Percentiles rank a stretch among this genome's conserved stretches.
These are phyloP conservation scores for Eueremaeus valkanovi DNA, from an alignment of 2,888 invertebrate genomes.

Conservation along the genomic window DNA sequence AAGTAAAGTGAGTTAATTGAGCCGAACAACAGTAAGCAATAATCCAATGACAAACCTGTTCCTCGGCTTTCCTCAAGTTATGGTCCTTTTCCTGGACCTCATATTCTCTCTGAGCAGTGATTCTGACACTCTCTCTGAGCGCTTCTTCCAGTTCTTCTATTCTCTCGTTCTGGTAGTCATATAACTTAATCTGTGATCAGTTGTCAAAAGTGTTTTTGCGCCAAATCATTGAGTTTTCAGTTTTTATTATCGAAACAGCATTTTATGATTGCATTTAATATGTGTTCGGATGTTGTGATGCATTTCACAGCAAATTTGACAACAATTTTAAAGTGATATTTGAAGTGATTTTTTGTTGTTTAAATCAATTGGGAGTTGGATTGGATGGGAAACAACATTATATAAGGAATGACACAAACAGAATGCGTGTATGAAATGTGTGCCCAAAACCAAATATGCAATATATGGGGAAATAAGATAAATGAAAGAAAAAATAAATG, in stretches of 20 bases:
- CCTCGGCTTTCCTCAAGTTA: slow-evolving; percentile 46
- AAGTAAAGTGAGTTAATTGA: background rate
- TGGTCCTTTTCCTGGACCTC: slow-evolving; percentile 55
- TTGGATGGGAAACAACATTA: background rate
- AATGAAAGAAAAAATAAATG: background rate
- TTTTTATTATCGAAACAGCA: background rate
- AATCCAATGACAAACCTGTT: slow-evolving; percentile 44
- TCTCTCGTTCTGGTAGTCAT: slow-evolving; percentile 60
- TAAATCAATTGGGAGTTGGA: background rate
- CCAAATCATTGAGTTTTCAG: background rate
- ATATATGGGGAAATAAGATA: background rate
- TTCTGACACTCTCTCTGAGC: slow-evolving; percentile 67
- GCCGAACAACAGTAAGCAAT: background rate
- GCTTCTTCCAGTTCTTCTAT: slow-evolving; percentile 79
- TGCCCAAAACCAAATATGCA: background rate
- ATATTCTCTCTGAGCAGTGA: slow-evolving; percentile 58
- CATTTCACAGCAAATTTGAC: background rate
- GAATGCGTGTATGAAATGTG: background rate
- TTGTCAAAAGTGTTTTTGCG: background rate
- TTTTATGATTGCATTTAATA: background rate
- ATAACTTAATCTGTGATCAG: slow-evolving; percentile 28
- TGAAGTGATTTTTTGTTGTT: background rate
- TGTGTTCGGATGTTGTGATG: background rate
- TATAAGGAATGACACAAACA: background rate
- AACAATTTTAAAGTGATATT: background rate